Evolutionary conservation across 37 sponge, comb jelly and placozoan species (phyloP), one percentile per base, ranked within the genome.

Genomic region (Halisarca cf. caerulea): DNA sequence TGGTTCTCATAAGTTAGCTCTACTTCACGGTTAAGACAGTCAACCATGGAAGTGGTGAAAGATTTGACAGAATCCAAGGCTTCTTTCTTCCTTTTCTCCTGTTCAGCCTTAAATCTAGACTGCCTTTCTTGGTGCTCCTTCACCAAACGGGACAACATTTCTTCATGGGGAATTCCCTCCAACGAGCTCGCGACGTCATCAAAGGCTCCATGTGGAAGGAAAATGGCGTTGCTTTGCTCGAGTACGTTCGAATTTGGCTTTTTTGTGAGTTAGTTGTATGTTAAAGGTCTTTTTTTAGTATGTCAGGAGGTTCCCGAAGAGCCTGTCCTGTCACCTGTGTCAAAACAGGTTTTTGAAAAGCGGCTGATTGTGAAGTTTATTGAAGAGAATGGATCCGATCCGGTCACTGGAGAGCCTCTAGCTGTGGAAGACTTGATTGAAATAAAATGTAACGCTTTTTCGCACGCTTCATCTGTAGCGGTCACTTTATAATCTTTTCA

Each of bases 251-350:
- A 5, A 18, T 34, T 9, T 42, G 53, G 14, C 40, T 70, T 35
- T 80, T 61, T 24, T 42, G 36, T 28, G 5, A 23, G 4, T 61
- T 30, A 34, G 30, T 28, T n/a, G 69, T 34, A 6, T 34, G 30
- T 4, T 0, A 1, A 4, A 8, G 14, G 2, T 8, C 24, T 28
- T 68, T 35, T 21, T 57, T 43, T 78, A 93, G 92, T 99, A 59
- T 87, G 87, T 44, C 88, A 97, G 86, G 99, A 97, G 62, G 96
- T 97, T 8, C 99, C 99, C 1, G 96, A 99, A 72, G 91, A 94
- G 36, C 97, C 99, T 2, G 99, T 99, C 34, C 87, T 99, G 18
- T 99, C 99, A 28, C 94, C 95, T 25, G 92, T 78, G 27, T 97
- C 97, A 35, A 89, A 87, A 58, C 88, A 93, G 69, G 88, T 99